Percentiles rank a stretch among this genome's conserved stretches.
Evolutionary conservation across 1,140 invertebrate species (phyloP).

Genomic region (Drosophila leontia): DNA sequence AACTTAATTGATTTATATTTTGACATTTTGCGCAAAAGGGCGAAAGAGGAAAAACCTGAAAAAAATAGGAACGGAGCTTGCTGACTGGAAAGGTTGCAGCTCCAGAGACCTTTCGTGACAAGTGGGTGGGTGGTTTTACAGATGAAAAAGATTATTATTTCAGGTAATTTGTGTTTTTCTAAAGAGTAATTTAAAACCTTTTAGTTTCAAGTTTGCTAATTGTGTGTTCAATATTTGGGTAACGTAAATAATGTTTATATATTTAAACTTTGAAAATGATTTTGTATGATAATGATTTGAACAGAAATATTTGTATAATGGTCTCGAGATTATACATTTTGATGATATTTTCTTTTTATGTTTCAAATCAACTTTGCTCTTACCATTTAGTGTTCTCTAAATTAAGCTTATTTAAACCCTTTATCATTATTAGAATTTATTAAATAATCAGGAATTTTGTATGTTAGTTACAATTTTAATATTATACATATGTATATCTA

Average conservation of each 20-base stretch:
- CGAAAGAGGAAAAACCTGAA: slow-evolving; percentile 23
- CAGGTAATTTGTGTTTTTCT: neutral
- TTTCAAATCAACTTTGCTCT: too few relatives aligned
- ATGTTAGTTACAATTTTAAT: neutral
- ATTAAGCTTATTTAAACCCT: too few relatives aligned
- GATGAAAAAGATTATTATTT: slow-evolving; percentile 1
- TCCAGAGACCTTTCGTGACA: slow-evolving; percentile 74
- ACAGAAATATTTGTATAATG: too few relatives aligned
- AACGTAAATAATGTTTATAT: neutral
- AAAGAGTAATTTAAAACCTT: neutral
- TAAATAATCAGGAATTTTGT: neutral
- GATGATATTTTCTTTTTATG: too few relatives aligned
- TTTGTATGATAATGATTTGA: neutral
- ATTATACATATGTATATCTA: too few relatives aligned
- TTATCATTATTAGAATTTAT: too few relatives aligned
- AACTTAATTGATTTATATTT: slow-evolving; percentile 82
- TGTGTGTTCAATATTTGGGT: neutral
- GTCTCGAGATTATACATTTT: too few relatives aligned
- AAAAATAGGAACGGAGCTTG: slow-evolving; percentile 52
- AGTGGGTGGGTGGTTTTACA: slow-evolving; percentile 51
- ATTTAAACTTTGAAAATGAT: neutral
- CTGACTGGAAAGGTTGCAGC: slow-evolving; percentile 51
- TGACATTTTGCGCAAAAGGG: slow-evolving; percentile 65
- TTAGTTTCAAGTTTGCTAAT: neutral
- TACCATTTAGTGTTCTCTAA: too few relatives aligned